phyloP scores from a whole-genome alignment of 2,113 vertebrate species.

The Macaca nemestrina region DNA sequence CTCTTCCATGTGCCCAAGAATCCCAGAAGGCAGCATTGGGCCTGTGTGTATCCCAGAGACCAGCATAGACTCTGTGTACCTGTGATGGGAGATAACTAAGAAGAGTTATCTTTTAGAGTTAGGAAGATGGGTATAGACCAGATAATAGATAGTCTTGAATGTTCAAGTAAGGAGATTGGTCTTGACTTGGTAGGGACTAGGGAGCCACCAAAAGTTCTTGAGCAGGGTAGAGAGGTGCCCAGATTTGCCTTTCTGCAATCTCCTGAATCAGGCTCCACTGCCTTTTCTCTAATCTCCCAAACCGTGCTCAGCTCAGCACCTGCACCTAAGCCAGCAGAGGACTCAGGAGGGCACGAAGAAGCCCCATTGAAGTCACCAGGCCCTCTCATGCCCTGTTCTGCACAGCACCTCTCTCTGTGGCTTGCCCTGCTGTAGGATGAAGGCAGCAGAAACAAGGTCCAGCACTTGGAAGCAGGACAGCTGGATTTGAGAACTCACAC shows the following conservation, averaged over 20 bases:
- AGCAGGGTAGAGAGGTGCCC: neutral
- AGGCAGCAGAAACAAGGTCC: neutral
- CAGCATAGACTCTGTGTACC: neutral
- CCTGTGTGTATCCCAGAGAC: neutral
- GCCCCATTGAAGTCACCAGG: neutral
- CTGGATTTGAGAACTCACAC: neutral
- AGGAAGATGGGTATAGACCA: neutral
- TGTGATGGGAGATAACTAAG: neutral
- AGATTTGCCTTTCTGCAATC: neutral
- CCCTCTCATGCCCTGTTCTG: neutral
- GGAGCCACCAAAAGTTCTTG: neutral
- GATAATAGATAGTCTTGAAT: neutral
- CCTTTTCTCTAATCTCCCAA: neutral
- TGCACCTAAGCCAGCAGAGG: neutral
- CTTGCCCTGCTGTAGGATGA: neutral
- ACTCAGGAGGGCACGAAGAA: neutral
- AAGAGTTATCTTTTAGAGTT: neutral
- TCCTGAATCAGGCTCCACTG: neutral
- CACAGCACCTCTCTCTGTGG: neutral
- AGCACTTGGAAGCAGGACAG: neutral
- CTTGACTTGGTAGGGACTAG: neutral
- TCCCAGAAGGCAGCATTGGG: neutral
- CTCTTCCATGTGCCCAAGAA: neutral
- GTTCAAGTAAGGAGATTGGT: neutral
- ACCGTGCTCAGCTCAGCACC: neutral